These are phyloP conservation scores for Pelvicachromis taeniatus DNA, from an alignment of 2,113 vertebrate genomes.

Conservation along the genomic window DNA sequence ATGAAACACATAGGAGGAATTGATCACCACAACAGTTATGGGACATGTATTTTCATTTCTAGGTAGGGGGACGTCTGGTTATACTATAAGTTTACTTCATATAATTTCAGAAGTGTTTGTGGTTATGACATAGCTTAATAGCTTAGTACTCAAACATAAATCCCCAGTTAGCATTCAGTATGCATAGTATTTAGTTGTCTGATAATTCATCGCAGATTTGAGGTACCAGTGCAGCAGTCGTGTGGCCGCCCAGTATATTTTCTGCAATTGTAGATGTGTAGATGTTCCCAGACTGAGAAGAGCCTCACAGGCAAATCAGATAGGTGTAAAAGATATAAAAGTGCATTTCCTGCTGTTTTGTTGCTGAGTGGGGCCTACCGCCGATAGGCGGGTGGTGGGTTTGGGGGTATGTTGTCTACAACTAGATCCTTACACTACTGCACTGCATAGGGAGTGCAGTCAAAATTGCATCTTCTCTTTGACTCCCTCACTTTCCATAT, in stretches of 20 bases:
- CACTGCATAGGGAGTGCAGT: background rate
- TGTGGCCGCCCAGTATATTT: background rate
- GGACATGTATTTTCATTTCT: background rate
- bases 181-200: background rate
- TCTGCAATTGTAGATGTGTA: background rate
- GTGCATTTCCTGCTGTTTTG: slow-evolving; percentile 44
- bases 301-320: slow-evolving; percentile 10
- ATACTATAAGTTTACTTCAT: background rate
- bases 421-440: background rate
- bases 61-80: background rate
- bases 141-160: background rate
- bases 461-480: background rate
- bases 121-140: background rate
- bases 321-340: slow-evolving; percentile 37
- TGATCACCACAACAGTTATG: background rate
- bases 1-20: background rate
- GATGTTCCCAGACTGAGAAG: slow-evolving; percentile 23
- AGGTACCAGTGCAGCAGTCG: background rate
- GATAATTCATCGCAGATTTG: background rate
- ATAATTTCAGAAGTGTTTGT: background rate
- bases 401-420: background rate
- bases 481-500: background rate
- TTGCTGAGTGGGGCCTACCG: slow-evolving; percentile 11
- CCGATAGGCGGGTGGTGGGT: background rate
- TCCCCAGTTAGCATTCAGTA: background rate